These are phyloP conservation scores for Acanthaster planci DNA, from an alignment of 35 echinoderm and acorn worm genomes.

Conservation along the genomic window DNA sequence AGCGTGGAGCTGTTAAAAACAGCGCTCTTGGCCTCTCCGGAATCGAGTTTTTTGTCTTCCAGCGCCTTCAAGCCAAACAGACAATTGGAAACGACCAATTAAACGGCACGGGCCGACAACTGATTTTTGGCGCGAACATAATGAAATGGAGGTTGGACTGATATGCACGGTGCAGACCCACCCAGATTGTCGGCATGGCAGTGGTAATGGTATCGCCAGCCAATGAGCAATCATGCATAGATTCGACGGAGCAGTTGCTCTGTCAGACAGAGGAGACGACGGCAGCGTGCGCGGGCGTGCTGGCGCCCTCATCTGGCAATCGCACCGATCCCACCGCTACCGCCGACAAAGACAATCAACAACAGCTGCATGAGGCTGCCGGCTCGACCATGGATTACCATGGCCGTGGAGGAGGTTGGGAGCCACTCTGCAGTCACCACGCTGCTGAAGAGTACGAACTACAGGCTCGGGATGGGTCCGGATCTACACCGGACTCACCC, in stretches of 20 bases:
- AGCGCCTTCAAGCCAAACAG: background rate
- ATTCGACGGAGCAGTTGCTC: slow-evolving; percentile 37
- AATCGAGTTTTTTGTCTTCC: background rate
- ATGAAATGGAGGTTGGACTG: slow-evolving; percentile 22
- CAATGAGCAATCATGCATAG: slow-evolving; percentile 46
- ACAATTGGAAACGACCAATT: background rate
- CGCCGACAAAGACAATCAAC: background rate
- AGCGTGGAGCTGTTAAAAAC: background rate
- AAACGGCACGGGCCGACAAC: background rate
- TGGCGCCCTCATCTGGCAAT: slow-evolving; percentile 6
- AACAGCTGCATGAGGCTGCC: slow-evolving; percentile 30
- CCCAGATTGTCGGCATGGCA: slow-evolving; percentile 31
- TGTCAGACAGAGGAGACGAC: slow-evolving; percentile 18
- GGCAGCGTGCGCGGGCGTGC: slow-evolving; percentile 7
- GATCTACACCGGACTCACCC: slow-evolving; percentile 38
- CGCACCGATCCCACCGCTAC: background rate
- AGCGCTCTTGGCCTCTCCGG: background rate
- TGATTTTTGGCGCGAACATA: background rate
- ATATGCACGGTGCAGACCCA: background rate
- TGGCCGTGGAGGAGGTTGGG: slow-evolving; percentile 51
- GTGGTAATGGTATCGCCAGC: slow-evolving; percentile 73
- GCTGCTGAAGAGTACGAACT: slow-evolving; percentile 67
- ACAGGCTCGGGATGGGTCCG: slow-evolving; percentile 54
- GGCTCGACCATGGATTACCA: slow-evolving; percentile 40
- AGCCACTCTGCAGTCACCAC: slow-evolving; percentile 42